Percentiles rank a stretch among this genome's conserved stretches.
These are phyloP conservation scores for Periophthalmodon schlosseri DNA, from an alignment of 2,113 vertebrate species.

Conservation along the genomic window DNA sequence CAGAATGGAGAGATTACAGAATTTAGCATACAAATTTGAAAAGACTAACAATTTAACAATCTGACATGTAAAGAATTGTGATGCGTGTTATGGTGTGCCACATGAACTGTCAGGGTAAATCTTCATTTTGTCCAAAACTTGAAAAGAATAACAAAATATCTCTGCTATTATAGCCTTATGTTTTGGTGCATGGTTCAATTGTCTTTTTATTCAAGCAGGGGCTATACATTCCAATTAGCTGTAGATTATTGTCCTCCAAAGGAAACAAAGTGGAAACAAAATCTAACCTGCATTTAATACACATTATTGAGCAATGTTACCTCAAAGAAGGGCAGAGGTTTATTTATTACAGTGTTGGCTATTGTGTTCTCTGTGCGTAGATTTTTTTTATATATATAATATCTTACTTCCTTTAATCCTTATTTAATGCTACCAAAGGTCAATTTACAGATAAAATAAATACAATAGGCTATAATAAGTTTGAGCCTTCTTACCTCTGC, in stretches of 20 bases:
- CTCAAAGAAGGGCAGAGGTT: conserved; percentile 42
- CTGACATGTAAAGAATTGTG: neutral
- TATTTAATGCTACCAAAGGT: too few species aligned
- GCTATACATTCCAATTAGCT: neutral
- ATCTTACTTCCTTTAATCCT: too few species aligned
- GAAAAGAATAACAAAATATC: neutral
- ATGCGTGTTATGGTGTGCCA: neutral
- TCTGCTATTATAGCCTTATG: neutral
- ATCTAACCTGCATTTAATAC: neutral
- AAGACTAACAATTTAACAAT: neutral
- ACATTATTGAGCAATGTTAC: conserved; percentile 34
- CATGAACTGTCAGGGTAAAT: neutral
- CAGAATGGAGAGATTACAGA: conserved; percentile 4
- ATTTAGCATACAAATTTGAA: conserved; percentile 1
- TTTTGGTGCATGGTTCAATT: neutral
- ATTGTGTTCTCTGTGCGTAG: too few species aligned
- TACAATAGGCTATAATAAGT: too few species aligned
- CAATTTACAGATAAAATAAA: too few species aligned
- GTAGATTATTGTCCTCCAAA: neutral
- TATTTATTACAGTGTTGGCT: too few species aligned
- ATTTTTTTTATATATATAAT: too few species aligned
- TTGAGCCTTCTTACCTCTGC: conserved; percentile 63
- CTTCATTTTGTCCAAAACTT: neutral
- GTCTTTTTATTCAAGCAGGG: neutral
- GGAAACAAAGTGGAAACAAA: neutral